Base-by-base conservation (phyloP, 2,888 invertebrate species). In the Thereva unica region DNA sequence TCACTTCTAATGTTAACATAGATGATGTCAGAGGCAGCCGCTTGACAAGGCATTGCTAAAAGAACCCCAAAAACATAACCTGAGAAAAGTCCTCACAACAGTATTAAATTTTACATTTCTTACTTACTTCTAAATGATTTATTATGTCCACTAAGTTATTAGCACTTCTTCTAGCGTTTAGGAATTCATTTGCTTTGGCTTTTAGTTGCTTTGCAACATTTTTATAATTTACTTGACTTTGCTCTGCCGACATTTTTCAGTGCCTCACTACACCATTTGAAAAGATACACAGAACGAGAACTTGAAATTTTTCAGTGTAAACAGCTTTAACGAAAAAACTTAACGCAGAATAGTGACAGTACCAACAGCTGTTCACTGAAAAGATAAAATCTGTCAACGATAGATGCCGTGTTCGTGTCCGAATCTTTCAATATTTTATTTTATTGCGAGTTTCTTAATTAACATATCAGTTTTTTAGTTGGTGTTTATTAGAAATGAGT, bases 171-270 rank as follows among this genome's bases (percentile, higher is more conserved):
- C 85, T 83, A 40, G 86, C 86, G 72, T 85, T 83, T 59, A 91
- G 81, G 80, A 91, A 89, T 75, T 89, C 89, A 73, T 87, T 87
- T 53, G 89, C 89, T 78, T 88, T 89, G 73, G 82, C 82, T 70
- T 88, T 85, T 71, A 91, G 80, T 74, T 87, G 83, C 75, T 87
- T 86, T 64, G 87, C 85, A 78, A 86, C 83, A 82, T 83, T 83
- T 84, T 87, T 87, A 68, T 75, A 66, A 44, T 40, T 61, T 7
- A 23, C 23, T 66, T 56, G 59, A 50, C 38, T 44, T 70, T 70
- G 57, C 53, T 71, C 69, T 70, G 71, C 56, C 66, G 69, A 67
- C 71, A 71, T 47, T 54, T 42, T 57, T 44, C 63, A 69, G 45
- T 57, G 44, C 45, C 38, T 42, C 38, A 34, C 61, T 50, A 61